Evolutionary conservation across 2,113 vertebrate species (phyloP).

Genomic region (human): DNA sequence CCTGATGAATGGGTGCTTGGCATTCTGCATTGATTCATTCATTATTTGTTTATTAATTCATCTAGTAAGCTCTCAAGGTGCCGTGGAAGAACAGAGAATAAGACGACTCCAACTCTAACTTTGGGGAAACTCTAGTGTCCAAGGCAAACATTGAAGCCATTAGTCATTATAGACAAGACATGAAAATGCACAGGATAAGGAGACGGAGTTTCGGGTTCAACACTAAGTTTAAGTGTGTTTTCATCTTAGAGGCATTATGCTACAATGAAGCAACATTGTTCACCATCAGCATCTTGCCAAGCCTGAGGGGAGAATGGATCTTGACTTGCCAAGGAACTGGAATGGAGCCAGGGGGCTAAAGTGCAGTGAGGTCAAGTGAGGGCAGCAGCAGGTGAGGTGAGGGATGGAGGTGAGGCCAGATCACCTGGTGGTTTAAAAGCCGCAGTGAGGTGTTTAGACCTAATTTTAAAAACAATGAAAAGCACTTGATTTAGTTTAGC

Average conservation of each 20-base stretch:
- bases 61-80: not conserved
- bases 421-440: not conserved
- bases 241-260: not conserved
- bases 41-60: not conserved
- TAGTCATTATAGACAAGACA: not conserved
- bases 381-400: not conserved
- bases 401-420: accelerated
- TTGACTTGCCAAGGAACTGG: not conserved
- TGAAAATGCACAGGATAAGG: not conserved
- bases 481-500: not conserved
- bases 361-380: no score
- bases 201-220: not conserved
- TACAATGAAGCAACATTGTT: not conserved
- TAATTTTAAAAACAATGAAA: not conserved
- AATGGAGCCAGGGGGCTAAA: not conserved
- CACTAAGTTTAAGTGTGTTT: not conserved
- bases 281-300: not conserved
- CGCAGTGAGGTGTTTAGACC: not conserved
- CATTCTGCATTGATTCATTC: not conserved
- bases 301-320: not conserved
- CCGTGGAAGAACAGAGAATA: not conserved
- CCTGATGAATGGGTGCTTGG: no score
- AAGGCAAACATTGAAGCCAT: not conserved
- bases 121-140: not conserved
- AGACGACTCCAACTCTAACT: not conserved